phyloP scores from a whole-genome alignment of 37 sponge, comb jelly and placozoan genomes.

The Geodia barretti region DNA sequence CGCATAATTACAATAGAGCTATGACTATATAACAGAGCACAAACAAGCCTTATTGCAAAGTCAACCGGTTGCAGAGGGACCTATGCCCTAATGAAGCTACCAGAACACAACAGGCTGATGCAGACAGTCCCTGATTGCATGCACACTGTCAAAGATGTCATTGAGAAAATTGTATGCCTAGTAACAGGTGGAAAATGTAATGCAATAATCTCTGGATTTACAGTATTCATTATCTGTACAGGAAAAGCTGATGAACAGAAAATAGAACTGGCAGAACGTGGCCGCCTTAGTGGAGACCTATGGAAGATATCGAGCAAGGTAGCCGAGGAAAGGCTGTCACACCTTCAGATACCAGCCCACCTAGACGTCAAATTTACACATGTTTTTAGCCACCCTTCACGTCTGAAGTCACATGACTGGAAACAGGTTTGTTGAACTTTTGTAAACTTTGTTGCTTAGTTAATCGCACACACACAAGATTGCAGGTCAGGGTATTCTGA shows the following conservation, averaged over 20 bases:
- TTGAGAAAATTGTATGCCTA: slow-evolving; percentile 28
- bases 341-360: neutral
- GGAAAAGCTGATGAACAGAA: neutral
- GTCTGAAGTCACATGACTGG: slow-evolving; percentile 34
- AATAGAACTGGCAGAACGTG: neutral
- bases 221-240: neutral
- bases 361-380: neutral
- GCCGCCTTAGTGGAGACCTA: neutral
- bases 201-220: neutral
- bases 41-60: neutral
- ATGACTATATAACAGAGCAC: too few species aligned
- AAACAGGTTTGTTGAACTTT: slow-evolving; percentile 13
- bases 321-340: too few species aligned
- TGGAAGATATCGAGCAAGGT: neutral
- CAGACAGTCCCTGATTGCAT: slow-evolving; percentile 34
- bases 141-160: slow-evolving; percentile 28
- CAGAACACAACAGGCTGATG: slow-evolving; percentile 3
- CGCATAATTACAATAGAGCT: neutral
- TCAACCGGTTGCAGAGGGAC: slow-evolving; percentile 32
- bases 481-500: too few species aligned
- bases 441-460: too few species aligned
- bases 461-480: too few species aligned
- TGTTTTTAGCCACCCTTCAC: neutral
- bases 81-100: slow-evolving; percentile 19
- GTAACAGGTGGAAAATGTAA: neutral